Evolutionary conservation across 1,140 invertebrate genomes (phyloP), one percentile per base, ranked within the genome.

Genomic region (Drosophila sucinea): DNA sequence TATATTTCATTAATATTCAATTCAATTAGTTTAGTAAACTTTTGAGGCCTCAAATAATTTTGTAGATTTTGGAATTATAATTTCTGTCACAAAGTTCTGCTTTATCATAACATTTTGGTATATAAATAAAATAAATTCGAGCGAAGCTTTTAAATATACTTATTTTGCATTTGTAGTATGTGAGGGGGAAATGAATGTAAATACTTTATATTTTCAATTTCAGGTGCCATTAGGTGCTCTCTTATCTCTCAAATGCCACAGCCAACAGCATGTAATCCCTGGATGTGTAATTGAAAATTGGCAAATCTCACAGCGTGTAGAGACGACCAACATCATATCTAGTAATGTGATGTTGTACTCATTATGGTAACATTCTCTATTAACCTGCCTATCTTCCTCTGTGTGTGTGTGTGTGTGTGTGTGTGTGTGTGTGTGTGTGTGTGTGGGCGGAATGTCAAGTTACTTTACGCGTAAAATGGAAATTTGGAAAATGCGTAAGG

Each of bases 401-500:
- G 3, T 38, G 30, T 55, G 32, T 38, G 47, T 17, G n/a, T 44
- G 25, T 4, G 61, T 57, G 41, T 40, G 25, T 38, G 4, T 38
- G 3, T 38, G 30, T 55, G 32, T 38, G 47, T 17, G n/a, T 44
- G 25, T 4, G 61, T 57, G 41, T 40, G 25, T 38, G 6, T 40
- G 40, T 33, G 41, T 6, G 67, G 3, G 60, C 17, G 73, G 41
- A 70, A 76, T 76, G 73, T 70, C 73, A 76, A 55, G 66, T 76
- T 38, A 69, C 66, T 76, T 76, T 76, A 61, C 73, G 66, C 58
- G 38, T 73, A 51, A 79, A 79, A 79, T 80, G 79, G 61, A 79
- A 84, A 83, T 83, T 83, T 73, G 61, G 66, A 55, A 79, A 79
- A 73, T 79, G 83, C 79, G 75, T 83, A 54, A 74, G 61, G 72